Conservation (phyloP, 2,888 invertebrate genomes). For the Athalia cordata region DNA sequence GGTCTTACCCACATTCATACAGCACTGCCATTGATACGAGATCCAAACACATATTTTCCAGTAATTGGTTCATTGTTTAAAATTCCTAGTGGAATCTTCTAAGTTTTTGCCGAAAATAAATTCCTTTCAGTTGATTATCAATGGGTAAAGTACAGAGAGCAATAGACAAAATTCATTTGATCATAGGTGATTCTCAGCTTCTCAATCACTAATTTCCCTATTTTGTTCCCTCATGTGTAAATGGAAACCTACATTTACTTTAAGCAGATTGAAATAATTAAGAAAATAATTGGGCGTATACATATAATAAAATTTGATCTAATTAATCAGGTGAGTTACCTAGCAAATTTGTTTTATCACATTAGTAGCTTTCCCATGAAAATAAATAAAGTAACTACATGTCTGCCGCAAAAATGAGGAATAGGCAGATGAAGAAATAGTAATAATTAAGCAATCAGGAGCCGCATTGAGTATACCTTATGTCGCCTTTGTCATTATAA, state of each 20-base stretch:
- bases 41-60: background rate
- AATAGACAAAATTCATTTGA: background rate
- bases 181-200: background rate
- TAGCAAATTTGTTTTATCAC: no score
- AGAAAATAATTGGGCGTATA: background rate
- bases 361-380: background rate
- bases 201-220: background rate
- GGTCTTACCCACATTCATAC: background rate
- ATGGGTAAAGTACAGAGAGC: background rate
- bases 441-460: conserved; percentile 12
- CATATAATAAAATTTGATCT: background rate
- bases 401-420: conserved; percentile 2
- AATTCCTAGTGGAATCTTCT: background rate
- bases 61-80: background rate
- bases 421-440: background rate
- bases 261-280: background rate
- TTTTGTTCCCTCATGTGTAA: conserved; percentile 3
- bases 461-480: conserved; percentile 1
- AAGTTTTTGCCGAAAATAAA: background rate
- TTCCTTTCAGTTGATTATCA: conserved; percentile 5
- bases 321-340: background rate
- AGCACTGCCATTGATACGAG: no score
- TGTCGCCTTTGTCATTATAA: conserved; percentile 69
- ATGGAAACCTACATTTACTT: background rate
- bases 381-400: conserved; percentile 26